Evolutionary conservation across 1,140 invertebrate genomes (phyloP), one percentile per base, ranked within the genome.

Genomic region (Megathymus violae): DNA sequence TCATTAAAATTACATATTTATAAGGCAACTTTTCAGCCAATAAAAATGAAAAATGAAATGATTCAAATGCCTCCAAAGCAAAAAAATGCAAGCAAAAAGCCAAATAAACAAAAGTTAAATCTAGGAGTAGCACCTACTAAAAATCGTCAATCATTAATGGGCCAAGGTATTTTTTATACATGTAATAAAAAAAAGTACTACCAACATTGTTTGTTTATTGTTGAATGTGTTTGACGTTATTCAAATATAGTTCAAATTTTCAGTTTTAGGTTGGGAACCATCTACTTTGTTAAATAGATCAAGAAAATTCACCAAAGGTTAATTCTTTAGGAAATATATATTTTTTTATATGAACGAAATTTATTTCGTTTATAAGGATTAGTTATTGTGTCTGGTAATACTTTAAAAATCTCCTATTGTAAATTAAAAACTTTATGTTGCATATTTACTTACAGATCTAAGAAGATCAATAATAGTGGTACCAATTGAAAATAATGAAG

Each of bases 381-480:
- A n/a, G n/a, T n/a, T n/a, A n/a, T n/a, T n/a, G n/a, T n/a, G n/a
- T n/a, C n/a, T n/a, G n/a, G n/a, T n/a, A n/a, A n/a, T n/a, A n/a
- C n/a, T n/a, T n/a, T n/a, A n/a, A n/a, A n/a, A n/a, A n/a, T n/a
- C n/a, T n/a, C n/a, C n/a, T 25, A 31, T 17, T 46, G n/a, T 34
- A 14, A 34, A 1, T 3, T 14, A 4, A 3, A 36, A 16, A 25
- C 22, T 25, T n/a, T n/a, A n/a, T n/a, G n/a, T n/a, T n/a, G n/a
- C n/a, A 25, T 25, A 25, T 47, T 60, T 13, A 58, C 41, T 67
- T 69, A 34, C 63, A 75, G 69, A 63, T 14, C 50, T 48, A 62
- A 66, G 66, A 66, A 65, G 56, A 16, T 69, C 69, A 15, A 47
- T 81, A 15, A 81, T 83, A 58, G 44, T 81, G 43, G 78, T 83